phyloP scores from a whole-genome alignment of 2,113 vertebrate species.

The Larimichthys polyactis region DNA sequence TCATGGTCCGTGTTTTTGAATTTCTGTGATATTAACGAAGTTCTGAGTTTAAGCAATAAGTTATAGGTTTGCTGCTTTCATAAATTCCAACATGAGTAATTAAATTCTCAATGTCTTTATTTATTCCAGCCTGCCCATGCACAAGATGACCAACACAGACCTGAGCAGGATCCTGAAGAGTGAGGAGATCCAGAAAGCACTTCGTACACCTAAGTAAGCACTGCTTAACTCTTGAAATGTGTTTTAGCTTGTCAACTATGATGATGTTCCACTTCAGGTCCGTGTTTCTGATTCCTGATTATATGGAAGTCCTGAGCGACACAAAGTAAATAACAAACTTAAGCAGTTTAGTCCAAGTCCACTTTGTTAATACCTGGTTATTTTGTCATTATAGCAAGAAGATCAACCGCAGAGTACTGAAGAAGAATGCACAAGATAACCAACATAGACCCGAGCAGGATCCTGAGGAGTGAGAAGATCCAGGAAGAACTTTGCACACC shows the following conservation, averaged over 20 bases:
- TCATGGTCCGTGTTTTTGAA: slow-evolving; percentile 88
- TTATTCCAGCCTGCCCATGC: slow-evolving; percentile 91
- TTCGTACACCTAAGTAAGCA: slow-evolving; percentile 91
- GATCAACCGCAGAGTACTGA: slow-evolving; percentile 92
- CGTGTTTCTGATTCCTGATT: slow-evolving; percentile 86
- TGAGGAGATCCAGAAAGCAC: slow-evolving; percentile 94
- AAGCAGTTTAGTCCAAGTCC: neutral
- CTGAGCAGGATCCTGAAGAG: slow-evolving; percentile 95
- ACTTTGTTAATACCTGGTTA: neutral
- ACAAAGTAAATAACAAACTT: accelerated
- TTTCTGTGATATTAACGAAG: slow-evolving; percentile 78
- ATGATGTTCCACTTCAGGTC: slow-evolving; percentile 84
- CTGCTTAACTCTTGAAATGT: neutral
- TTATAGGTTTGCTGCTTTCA: accelerated
- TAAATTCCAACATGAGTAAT: neutral
- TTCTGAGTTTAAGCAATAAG: slow-evolving; percentile 73
- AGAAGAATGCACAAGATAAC: slow-evolving; percentile 88
- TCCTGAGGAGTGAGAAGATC: slow-evolving; percentile 96
- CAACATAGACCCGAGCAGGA: slow-evolving; percentile 95
- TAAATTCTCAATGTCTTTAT: neutral
- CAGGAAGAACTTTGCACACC: slow-evolving; percentile 94
- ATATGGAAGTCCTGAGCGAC: slow-evolving; percentile 80
- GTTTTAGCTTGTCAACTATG: slow-evolving; percentile 50
- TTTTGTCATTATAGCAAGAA: slow-evolving; percentile 87
- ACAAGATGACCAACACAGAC: slow-evolving; percentile 98